Evolutionary conservation across 1,140 invertebrate species (phyloP).

Genomic region (Ruditapes philippinarum): DNA sequence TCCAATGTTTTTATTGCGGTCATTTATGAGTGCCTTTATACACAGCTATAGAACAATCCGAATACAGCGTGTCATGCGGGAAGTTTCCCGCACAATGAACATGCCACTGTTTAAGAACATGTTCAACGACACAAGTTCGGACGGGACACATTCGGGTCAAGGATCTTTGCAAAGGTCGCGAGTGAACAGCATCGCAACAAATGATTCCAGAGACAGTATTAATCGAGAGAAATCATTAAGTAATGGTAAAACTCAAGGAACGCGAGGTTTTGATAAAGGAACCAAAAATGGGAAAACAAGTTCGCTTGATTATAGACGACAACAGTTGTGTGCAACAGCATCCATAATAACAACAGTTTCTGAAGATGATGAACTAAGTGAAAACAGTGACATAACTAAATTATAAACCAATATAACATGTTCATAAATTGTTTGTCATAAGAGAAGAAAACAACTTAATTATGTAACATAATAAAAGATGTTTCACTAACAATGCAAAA

Average conservation of each 20-base stretch:
- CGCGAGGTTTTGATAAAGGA: background rate
- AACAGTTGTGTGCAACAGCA: background rate
- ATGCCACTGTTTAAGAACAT: constrained; percentile 1
- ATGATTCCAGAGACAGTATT: background rate
- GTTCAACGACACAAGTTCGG: constrained; percentile 28
- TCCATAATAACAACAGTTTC: constrained; percentile 28
- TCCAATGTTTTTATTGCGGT: constrained; percentile 71
- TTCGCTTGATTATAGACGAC: background rate
- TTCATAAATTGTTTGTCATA: no score
- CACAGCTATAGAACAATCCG: constrained; percentile 73
- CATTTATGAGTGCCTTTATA: constrained; percentile 68
- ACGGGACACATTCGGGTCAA: background rate
- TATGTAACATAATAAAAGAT: no score
- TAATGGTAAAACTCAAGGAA: background rate
- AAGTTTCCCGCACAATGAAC: constrained; percentile 6
- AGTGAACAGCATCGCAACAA: constrained; percentile 11
- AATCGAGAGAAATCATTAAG: background rate
- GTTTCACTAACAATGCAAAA: no score
- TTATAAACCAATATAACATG: no score
- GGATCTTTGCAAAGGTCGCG: background rate
- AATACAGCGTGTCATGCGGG: constrained; percentile 67
- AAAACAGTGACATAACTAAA: constrained; percentile 11
- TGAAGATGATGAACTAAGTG: constrained; percentile 36
- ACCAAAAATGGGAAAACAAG: background rate
- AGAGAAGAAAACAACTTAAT: no score